phyloP scores from a whole-genome alignment of 2,888 invertebrate species.

The Ecdyonurus torrentis region DNA sequence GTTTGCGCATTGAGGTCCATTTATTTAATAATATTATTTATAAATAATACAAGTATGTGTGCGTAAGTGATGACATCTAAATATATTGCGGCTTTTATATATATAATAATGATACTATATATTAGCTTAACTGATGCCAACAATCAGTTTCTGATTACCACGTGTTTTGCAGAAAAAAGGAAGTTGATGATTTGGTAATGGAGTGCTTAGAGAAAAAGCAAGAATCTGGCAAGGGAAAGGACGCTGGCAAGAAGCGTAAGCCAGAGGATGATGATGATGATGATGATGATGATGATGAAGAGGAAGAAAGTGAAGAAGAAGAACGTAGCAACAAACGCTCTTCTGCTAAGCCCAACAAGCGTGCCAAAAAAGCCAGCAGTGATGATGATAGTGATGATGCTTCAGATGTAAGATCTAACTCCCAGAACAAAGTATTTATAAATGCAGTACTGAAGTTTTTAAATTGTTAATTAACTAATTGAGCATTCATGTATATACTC shows the following conservation, averaged over 20 bases:
- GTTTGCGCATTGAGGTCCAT: no score
- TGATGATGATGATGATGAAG: constrained; percentile 29
- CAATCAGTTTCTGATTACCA: no score
- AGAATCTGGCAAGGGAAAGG: constrained; percentile 27
- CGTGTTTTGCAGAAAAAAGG: constrained; percentile 53
- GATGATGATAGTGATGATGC: constrained; percentile 21
- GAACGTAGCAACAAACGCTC: constrained; percentile 14
- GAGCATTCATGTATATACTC: no score
- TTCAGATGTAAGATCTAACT: constrained; percentile 15
- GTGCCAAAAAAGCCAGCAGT: constrained; percentile 18
- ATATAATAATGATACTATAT: no score
- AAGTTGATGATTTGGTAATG: constrained; percentile 79
- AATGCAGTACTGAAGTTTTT: no score
- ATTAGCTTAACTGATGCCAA: no score
- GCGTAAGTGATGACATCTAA: no score
- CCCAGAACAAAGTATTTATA: no score
- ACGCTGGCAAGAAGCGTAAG: constrained; percentile 25
- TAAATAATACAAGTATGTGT: no score
- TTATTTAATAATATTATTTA: no score
- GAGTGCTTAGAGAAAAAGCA: constrained; percentile 40
- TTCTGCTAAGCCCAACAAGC: constrained; percentile 9
- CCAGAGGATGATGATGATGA: constrained; percentile 27
- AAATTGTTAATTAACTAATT: no score
- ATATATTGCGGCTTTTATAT: no score
- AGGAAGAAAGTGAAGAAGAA: constrained; percentile 20